Base-by-base conservation (phyloP, 2,113 vertebrate genomes). In the Cavia aperea region DNA sequence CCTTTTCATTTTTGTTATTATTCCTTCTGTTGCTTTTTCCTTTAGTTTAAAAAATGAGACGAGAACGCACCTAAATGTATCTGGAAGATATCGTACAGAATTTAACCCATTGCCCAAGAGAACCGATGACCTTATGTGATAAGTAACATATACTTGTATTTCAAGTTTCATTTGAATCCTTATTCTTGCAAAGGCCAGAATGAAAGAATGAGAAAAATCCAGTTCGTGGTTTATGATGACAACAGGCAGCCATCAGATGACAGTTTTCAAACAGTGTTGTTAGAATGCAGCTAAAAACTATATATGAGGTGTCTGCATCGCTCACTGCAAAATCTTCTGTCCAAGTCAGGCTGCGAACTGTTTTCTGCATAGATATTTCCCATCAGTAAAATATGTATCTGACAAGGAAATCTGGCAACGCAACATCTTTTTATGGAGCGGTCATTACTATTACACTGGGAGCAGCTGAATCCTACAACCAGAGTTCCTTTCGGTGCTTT, bases 61-160 rank as follows among this genome's bases (percentile, higher is more conserved):
- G 81, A 84, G n/a, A 88, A 63, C 51, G 81, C 63, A 89, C 73
- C 49, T 92, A 84, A 94, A 89, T 8, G 2, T 83, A 86, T 91
- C 70, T 62, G 46, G 73, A 81, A 94, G 51, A 21, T 83, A 31
- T 78, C 33, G 54, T 10, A 39, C 13, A 33, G 84, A 92, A 82
- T 87, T 90, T 49, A 94, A 43, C 29, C 85, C 19, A 79, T 26
- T 90, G 95, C 62, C 91, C 81, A 63, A 88, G 92, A 79, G 33
- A 81, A 51, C 24, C 62, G 86, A 83, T 43, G 66, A 60, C 56
- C 58, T 94, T 91, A 75, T 29, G 39, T 91, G 56, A 86, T 95
- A 56, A 92, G 88, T 94, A 94, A 95, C 96, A 75, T 92, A 86
- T 66, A 87, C 94, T 89, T 89, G 94, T 85, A 58, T 62, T 94